Conservation (phyloP, 2,888 invertebrate genomes). For the Biston betularia region DNA sequence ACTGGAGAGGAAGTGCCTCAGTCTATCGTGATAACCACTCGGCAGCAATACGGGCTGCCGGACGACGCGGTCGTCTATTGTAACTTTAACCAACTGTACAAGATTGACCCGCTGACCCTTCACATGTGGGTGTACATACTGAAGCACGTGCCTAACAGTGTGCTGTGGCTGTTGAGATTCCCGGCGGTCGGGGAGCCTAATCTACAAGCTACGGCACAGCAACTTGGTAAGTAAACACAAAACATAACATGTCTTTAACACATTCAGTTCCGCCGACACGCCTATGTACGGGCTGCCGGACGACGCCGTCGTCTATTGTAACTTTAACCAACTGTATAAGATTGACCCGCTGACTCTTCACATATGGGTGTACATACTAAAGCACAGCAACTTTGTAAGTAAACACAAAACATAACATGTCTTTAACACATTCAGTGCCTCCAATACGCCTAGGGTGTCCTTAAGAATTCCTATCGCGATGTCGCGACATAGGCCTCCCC, state of each 20-base stretch:
- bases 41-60: slow-evolving; percentile 98
- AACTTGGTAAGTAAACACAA: slow-evolving; percentile 89
- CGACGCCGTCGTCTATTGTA: slow-evolving; percentile 99
- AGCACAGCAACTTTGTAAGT: slow-evolving; percentile 91
- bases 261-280: no score
- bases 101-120: slow-evolving; percentile 98
- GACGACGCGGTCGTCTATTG: slow-evolving; percentile 99
- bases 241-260: no score
- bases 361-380: slow-evolving; percentile 98
- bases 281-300: slow-evolving; percentile 98
- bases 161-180: slow-evolving; percentile 97
- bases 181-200: slow-evolving; percentile 97
- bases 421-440: no score
- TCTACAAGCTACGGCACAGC: slow-evolving; percentile 92
- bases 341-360: slow-evolving; percentile 98
- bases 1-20: slow-evolving; percentile 99
- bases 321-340: slow-evolving; percentile 99
- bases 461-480: no score
- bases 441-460: no score
- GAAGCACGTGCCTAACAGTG: slow-evolving; percentile 97
- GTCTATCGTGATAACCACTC: slow-evolving; percentile 97
- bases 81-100: slow-evolving; percentile 99
- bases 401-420: no score
- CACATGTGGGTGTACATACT: slow-evolving; percentile 98
- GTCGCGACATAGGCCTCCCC: no score